These are phyloP conservation scores for Carapus acus DNA, from an alignment of 2,797 vertebrate species.

Conservation along the genomic window DNA sequence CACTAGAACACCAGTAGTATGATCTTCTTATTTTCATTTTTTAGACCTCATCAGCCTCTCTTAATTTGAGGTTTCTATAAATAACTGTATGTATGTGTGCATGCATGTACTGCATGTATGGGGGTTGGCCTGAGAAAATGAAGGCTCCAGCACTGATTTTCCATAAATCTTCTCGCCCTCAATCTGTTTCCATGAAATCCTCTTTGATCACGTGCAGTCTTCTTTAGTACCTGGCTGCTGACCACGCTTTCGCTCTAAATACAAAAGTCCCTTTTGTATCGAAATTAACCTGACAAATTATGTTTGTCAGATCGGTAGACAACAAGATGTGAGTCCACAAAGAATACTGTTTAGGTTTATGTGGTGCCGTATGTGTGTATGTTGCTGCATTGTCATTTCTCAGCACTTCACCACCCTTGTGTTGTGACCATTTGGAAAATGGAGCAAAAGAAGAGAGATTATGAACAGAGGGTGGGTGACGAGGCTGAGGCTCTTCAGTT, in stretches of 20 bases:
- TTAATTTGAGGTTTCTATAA: too few species aligned
- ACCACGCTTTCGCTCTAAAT: constrained; percentile 53
- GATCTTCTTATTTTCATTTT: not conserved
- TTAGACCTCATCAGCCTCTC: constrained; percentile 40
- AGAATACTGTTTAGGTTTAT: too few species aligned
- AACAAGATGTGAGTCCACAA: constrained; percentile 57
- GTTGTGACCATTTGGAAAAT: too few species aligned
- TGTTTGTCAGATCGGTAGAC: constrained; percentile 52
- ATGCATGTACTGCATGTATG: too few species aligned
- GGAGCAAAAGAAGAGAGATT: too few species aligned
- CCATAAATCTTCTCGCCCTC: constrained; percentile 47
- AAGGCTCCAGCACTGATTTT: constrained; percentile 39
- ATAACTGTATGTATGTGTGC: constrained; percentile 4
- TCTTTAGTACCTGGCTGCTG: constrained; percentile 55
- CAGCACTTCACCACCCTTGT: too few species aligned
- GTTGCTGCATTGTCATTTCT: too few species aligned
- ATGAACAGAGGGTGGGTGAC: too few species aligned
- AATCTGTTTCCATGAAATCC: constrained; percentile 55
- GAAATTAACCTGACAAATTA: constrained; percentile 45
- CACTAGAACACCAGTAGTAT: too few species aligned
- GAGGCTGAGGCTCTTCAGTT: too few species aligned
- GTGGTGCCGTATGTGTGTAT: too few species aligned
- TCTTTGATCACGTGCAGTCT: constrained; percentile 55
- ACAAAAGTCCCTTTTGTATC: constrained; percentile 53
- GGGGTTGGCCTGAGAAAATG: constrained; percentile 29